A percentile compares a stretch with the other conserved stretches of the same genome.
Conservation (phyloP, 53 echinoderm and acorn worm genomes). For the Henricia sp. region DNA sequence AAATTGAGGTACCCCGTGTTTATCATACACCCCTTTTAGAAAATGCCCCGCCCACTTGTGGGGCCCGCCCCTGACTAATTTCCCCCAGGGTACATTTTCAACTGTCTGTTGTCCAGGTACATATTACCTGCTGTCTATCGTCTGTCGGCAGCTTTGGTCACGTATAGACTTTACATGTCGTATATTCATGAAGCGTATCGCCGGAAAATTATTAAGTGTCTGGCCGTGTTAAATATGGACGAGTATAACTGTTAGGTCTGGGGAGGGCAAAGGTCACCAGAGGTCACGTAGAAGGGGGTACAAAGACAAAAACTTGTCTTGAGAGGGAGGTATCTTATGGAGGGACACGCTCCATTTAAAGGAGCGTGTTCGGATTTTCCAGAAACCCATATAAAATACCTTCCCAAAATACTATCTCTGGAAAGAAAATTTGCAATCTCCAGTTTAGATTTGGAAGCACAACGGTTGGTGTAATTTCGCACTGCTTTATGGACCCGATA, state of each 20-base stretch:
- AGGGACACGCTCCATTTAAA: no score
- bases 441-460: no score
- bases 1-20: not conserved
- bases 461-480: no score
- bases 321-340: no score
- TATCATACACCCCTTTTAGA: not conserved
- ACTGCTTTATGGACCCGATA: no score
- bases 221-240: slow-evolving; percentile 47
- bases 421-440: no score
- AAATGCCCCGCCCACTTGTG: not conserved
- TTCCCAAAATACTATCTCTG: no score
- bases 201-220: slow-evolving; percentile 56
- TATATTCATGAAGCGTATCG: slow-evolving; percentile 34
- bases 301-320: no score
- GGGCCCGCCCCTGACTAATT: not conserved
- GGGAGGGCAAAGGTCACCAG: not conserved
- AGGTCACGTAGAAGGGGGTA: slow-evolving; percentile 23
- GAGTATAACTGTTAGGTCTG: not conserved
- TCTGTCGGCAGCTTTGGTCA: slow-evolving; percentile 39
- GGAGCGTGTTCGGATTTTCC: no score
- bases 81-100: not conserved
- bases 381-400: no score
- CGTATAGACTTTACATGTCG: not conserved
- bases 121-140: slow-evolving; percentile 16
- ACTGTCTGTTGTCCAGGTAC: slow-evolving; percentile 14